These are phyloP conservation scores for Hafferia zeledoni DNA, from an alignment of 2,797 vertebrate species.

Conservation along the genomic window DNA sequence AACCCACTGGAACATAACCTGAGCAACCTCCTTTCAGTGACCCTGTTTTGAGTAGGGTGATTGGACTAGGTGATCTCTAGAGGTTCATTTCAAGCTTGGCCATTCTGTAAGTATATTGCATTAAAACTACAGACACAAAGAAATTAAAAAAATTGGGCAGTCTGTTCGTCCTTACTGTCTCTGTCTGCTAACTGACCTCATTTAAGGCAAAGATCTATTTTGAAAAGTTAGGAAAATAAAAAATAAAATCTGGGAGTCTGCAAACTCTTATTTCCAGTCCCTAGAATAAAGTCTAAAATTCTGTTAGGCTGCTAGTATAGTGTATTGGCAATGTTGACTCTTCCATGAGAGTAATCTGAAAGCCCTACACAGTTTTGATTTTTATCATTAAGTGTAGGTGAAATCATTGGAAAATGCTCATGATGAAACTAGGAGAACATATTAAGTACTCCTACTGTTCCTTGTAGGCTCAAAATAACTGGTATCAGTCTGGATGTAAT, in stretches of 20 bases:
- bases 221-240: not conserved
- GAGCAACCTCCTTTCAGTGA: not conserved
- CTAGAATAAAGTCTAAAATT: not conserved
- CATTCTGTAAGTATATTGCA: not conserved
- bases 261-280: not conserved
- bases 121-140: not conserved
- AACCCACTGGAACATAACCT: not conserved
- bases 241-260: not conserved
- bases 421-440: not conserved
- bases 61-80: not conserved
- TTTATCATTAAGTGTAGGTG: not conserved
- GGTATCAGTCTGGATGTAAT: not conserved
- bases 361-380: not conserved
- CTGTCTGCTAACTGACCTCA: not conserved
- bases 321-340: not conserved
- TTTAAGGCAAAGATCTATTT: not conserved
- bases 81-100: not conserved
- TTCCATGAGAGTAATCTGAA: not conserved
- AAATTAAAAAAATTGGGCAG: accelerated
- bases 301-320: not conserved
- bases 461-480: not conserved
- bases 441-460: not conserved
- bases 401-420: not conserved
- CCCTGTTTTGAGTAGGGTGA: not conserved
- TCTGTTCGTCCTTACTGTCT: not conserved